Percentiles rank a stretch among this genome's conserved stretches.
These are phyloP conservation scores for Tetragonula carbonaria DNA, from an alignment of 2,888 invertebrate species.

Conservation along the genomic window DNA sequence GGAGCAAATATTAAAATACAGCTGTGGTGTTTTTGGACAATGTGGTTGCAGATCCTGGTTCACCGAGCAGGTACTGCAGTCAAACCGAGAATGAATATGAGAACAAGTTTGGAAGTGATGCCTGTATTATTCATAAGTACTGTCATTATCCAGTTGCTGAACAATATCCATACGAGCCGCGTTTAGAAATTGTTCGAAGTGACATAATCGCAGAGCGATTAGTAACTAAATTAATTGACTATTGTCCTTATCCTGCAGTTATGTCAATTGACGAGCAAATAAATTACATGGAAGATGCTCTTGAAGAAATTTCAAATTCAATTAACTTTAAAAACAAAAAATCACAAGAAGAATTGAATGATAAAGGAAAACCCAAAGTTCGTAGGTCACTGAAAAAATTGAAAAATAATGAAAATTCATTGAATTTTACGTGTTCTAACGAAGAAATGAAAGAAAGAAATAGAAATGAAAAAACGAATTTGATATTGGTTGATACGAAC, in stretches of 20 bases:
- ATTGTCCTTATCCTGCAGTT: background rate
- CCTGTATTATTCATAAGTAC: background rate
- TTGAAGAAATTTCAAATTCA: background rate
- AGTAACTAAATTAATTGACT: slow-evolving; percentile 66
- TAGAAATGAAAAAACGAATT: background rate
- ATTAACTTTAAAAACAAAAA: background rate
- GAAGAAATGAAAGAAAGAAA: background rate
- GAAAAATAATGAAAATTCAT: background rate
- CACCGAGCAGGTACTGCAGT: slow-evolving; percentile 68
- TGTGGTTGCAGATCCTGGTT: slow-evolving; percentile 78
- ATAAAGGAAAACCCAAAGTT: background rate
- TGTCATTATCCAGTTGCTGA: slow-evolving; percentile 26
- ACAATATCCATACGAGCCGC: slow-evolving; percentile 50
- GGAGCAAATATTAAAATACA: slow-evolving; percentile 30
- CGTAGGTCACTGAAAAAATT: background rate
- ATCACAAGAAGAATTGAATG: background rate
- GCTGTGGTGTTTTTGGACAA: slow-evolving; percentile 75
- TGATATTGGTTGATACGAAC: background rate
- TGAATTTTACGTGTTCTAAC: background rate
- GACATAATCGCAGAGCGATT: slow-evolving; percentile 71
- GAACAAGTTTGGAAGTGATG: slow-evolving; percentile 18
- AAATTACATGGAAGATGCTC: background rate
- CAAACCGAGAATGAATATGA: slow-evolving; percentile 51
- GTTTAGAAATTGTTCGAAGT: slow-evolving; percentile 71
- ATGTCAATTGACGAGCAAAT: background rate